phyloP scores from a whole-genome alignment of 1,140 invertebrate genomes.

The Trachelipus rathkii region DNA sequence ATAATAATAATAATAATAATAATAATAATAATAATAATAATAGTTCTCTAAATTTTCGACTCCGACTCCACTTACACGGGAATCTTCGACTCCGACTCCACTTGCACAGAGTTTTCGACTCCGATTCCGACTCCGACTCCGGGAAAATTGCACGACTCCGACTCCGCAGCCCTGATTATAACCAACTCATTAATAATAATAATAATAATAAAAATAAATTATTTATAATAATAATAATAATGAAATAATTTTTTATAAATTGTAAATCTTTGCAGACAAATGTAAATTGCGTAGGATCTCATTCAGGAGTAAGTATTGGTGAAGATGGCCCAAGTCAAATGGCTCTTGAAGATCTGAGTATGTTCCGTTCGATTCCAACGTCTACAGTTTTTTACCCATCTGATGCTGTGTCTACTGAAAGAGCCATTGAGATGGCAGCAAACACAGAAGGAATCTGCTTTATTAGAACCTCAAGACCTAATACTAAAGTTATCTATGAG shows the following conservation, averaged over 20 bases:
- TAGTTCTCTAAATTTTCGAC: too few species aligned
- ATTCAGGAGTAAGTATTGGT: conserved; percentile 86
- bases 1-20: too few species aligned
- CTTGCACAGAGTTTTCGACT: too few species aligned
- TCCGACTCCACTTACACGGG: too few species aligned
- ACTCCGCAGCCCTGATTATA: too few species aligned
- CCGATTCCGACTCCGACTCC: too few species aligned
- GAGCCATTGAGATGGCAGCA: conserved; percentile 90
- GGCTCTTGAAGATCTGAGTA: conserved; percentile 94
- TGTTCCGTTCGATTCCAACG: conserved; percentile 88
- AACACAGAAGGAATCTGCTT: conserved; percentile 94
- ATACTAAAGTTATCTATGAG: conserved; percentile 79
- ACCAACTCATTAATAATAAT: too few species aligned
- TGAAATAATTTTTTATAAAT: background rate
- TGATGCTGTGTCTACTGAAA: conserved; percentile 90
- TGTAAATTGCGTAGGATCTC: conserved; percentile 86
- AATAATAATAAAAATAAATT: too few species aligned
- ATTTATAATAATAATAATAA: too few species aligned
- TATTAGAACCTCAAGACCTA: conserved; percentile 90
- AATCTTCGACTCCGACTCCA: too few species aligned
- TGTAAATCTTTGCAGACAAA: conserved; percentile 64
- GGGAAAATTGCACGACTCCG: too few species aligned
- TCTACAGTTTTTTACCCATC: conserved; percentile 94
- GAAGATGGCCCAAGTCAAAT: conserved; percentile 99
- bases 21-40: too few species aligned